A percentile compares a stretch with the other conserved stretches of the same genome.
Conservation (phyloP, 2,113 vertebrate species). For the Prietella phreatophila region DNA sequence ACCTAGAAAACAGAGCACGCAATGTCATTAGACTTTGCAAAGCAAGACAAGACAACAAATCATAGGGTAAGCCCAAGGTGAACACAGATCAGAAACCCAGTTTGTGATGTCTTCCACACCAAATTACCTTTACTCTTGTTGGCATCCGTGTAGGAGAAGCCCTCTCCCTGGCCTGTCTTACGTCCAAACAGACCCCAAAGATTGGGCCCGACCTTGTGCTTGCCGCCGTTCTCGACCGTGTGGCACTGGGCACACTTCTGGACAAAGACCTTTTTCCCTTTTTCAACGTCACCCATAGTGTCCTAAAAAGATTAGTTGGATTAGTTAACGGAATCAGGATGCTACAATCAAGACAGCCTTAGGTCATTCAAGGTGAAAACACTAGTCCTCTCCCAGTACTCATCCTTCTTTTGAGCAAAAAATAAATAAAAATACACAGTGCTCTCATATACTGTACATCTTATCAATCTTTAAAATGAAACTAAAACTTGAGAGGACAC, state of each 20-base stretch:
- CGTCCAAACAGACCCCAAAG: constrained; percentile 77
- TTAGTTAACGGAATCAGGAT: neutral
- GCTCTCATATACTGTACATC: neutral
- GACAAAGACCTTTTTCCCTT: constrained; percentile 78
- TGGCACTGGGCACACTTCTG: constrained; percentile 82
- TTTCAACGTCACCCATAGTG: constrained; percentile 71
- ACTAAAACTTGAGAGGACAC: neutral
- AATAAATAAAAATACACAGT: neutral
- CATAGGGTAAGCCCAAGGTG: neutral
- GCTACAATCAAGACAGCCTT: neutral
- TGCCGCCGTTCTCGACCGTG: constrained; percentile 75
- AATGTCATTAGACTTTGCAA: too few relatives aligned
- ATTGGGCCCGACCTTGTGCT: constrained; percentile 80
- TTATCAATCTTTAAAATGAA: neutral
- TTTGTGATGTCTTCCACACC: neutral
- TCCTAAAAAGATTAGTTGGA: neutral
- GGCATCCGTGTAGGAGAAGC: constrained; percentile 76
- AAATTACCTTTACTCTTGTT: constrained; percentile 82
- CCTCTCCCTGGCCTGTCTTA: constrained; percentile 75
- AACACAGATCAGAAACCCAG: neutral
- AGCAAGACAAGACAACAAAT: neutral
- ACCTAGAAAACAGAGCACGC: constrained; percentile 55
- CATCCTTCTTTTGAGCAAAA: neutral
- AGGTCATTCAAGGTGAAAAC: constrained; percentile 44
- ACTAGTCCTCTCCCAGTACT: too few relatives aligned